These are phyloP conservation scores for Drosophila tani DNA, from an alignment of 1,140 invertebrate species.

Conservation along the genomic window DNA sequence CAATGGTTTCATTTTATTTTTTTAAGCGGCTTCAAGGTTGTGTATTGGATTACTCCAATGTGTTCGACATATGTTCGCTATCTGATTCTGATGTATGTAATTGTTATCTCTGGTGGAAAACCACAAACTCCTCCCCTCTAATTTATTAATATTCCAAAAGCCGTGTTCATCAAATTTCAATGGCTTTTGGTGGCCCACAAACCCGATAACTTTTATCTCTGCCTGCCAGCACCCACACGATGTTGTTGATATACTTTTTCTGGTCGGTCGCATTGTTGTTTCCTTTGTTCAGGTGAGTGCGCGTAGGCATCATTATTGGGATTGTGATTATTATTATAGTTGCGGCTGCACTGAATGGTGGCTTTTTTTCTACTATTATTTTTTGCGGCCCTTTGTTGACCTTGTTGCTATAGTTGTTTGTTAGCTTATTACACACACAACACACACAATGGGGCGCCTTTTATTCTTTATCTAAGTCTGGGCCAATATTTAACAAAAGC, in stretches of 20 bases:
- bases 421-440: constrained; percentile 50
- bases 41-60: constrained; percentile 45
- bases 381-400: constrained; percentile 55
- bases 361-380: constrained; percentile 37
- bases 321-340: constrained; percentile 1
- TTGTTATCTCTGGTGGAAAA: constrained; percentile 35
- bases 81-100: constrained; percentile 1
- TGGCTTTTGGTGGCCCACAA: constrained; percentile 49
- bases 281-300: constrained; percentile 31
- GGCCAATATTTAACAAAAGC: constrained; percentile 53
- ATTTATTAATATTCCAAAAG: constrained; percentile 10
- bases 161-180: constrained; percentile 43
- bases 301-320: constrained; percentile 21
- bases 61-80: constrained; percentile 40
- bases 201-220: constrained; percentile 43
- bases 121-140: constrained; percentile 21
- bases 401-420: constrained; percentile 41
- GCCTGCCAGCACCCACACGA: constrained; percentile 5
- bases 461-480: constrained; percentile 49
- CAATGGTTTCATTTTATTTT: neutral
- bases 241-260: constrained; percentile 18
- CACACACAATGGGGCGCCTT: constrained; percentile 40
- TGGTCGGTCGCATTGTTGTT: constrained; percentile 22
- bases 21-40: constrained; percentile 48
- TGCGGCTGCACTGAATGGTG: constrained; percentile 47